Base-by-base conservation (phyloP, 1,140 invertebrate species). In the Zaprionus inermis region DNA sequence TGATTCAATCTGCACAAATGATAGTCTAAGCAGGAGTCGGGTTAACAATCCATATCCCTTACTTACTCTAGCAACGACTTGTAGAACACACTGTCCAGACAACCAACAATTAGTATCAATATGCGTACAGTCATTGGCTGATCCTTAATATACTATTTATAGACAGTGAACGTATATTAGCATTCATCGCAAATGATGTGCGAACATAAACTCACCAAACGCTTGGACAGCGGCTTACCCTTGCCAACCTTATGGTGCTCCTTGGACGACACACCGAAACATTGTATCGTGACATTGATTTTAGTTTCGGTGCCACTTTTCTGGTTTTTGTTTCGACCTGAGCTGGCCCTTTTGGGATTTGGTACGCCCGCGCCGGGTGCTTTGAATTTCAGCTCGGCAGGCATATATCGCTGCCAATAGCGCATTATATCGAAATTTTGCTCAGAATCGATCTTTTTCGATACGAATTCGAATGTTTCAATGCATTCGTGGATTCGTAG, bases 161-260 rank as follows among this genome's bases (percentile, higher is more conserved):
- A n/a, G n/a, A n/a, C n/a, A n/a, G n/a, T n/a, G n/a, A n/a, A n/a
- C n/a, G n/a, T n/a, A n/a, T n/a, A n/a, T n/a, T n/a, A n/a, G n/a
- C n/a, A n/a, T n/a, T n/a, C n/a, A n/a, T n/a, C n/a, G n/a, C n/a
- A 9, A 0, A 16, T 44, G 2, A 16, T 44, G 6, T 7, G 2
- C 3, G 7, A n/a, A 16, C 0, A 3, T 44, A 5, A 14, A 10
- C 66, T 79, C 57, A 86, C 82, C 59, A 52, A 32, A 3, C 72
- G 63, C 41, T 74, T 88, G 38, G 79, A 73, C 12, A 63, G 12
- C 5, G 69, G 24, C 2, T 54, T 7, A 7, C 72, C 76, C 41
- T 81, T 90, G 51, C 84, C 84, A 12, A 90, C 78, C 49, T 46
- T 78, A 52, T 88, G 28, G 14, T 88, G 84, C 7, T 90, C 84